Base-by-base conservation (phyloP, 2,113 vertebrate genomes). In the Bubalus kerabau region DNA sequence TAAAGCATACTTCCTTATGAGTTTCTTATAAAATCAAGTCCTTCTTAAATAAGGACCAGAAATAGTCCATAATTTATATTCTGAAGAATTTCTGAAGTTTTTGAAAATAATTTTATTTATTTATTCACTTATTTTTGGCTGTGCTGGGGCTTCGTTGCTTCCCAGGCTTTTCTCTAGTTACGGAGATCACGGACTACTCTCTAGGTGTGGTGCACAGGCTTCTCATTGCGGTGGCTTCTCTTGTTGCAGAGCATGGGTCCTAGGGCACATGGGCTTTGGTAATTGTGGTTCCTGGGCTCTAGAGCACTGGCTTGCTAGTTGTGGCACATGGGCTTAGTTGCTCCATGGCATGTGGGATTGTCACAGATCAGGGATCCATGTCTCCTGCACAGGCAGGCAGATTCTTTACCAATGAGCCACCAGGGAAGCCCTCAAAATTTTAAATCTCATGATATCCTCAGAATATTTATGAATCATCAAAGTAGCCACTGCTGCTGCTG, bases 1-100 rank as follows among this genome's bases (percentile, higher is more conserved):
- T 82, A 90, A 90, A 89, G 17, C 28, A 52, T 96, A n/a, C 83
- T 91, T 97, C 48, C n/a, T 95, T 62, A 23, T 59, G 54, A 82
- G 6, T 89, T 89, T 93, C 40, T 86, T 89, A 48, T 4, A 95
- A 40, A 50, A 81, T 43, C 46, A 96, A 7, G 23, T 83, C 28
- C 78, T 88, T 93, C 84, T 89, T 71, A 95, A 97, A 43, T 89
- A 64, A 90, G 56, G 16, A 67, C 23, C 13, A 96, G 50, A 95
- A 78, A 36, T 62, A 95, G 71, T 64, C 59, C 40, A 94, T 85
- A 67, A 67, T 90, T 96, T 86, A 87, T 54, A 76, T 87, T 84
- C 62, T 93, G 12, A 92, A 93, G 46, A 97, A 88, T 91, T 90
- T 94, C 84, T 90, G 48, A 83, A 84, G 67, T 80, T 88, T 84